Base-by-base conservation (phyloP, 1,140 invertebrate species). In the Ylistrum balloti region DNA sequence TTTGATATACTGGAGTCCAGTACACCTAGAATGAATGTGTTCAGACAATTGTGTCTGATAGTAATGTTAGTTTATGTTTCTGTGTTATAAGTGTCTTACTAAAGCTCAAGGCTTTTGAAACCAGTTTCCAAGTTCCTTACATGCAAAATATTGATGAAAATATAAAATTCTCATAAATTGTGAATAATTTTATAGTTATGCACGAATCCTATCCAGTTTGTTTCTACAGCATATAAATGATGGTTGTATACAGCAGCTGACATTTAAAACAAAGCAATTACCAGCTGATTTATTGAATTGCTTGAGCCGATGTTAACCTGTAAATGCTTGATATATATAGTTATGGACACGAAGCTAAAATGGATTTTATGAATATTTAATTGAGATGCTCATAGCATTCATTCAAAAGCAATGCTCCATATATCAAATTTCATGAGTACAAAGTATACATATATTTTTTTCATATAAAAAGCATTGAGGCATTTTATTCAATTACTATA, bases 131-230 rank as follows among this genome's bases (percentile, higher is more conserved):
- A 74, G 56, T 74, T 74, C 56, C 56, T 74, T 28, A 74, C 56
- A 74, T 74, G 56, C 56, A 74, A 74, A 74, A n/a, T 74, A 74
- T 74, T 28, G 56, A 74, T 28, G 11, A 74, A 74, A 28, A 74
- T n/a, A 74, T 28, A 74, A 74, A 74, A 74, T 74, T 74, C 56
- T 28, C 56, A 74, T 74, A n/a, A 74, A 74, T 74, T 74, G 56
- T 74, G 56, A 74, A 74, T 74, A 74, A 74, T 74, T 74, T 74
- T 74, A 74, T 74, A 74, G 56, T 74, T 74, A 74, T 74, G 56
- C 56, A 74, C 56, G 56, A 74, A 17, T 74, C 56, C 56, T 74
- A 74, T 74, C n/a, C 56, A n/a, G 5, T 74, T 74, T 74, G 56
- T 74, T 74, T 28, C 56, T n/a, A 74, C 56, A 28, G 56, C 56